phyloP scores from a whole-genome alignment of 2,888 invertebrate species.

The Trichogramma evanescens region DNA sequence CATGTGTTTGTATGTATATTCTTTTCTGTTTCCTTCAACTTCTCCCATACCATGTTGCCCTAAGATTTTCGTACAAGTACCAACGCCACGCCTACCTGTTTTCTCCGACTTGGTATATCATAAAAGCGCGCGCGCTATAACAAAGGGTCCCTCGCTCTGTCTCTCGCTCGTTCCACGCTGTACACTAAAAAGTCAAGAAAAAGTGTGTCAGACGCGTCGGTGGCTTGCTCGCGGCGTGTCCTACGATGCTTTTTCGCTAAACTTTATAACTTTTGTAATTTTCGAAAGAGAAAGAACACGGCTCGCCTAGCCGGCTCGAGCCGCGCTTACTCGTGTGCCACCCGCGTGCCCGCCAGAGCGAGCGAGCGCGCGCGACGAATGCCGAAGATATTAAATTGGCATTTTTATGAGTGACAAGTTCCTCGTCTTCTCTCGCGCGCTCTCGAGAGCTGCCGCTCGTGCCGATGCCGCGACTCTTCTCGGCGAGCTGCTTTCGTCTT shows the following conservation, averaged over 20 bases:
- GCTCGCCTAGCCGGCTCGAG: too few relatives aligned
- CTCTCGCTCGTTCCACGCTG: not conserved
- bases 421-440: too few relatives aligned
- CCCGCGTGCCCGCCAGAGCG: too few relatives aligned
- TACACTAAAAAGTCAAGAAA: too few relatives aligned
- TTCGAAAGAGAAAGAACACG: not conserved
- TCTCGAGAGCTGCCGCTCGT: too few relatives aligned
- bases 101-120: conserved; percentile 2
- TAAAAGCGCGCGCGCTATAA: not conserved
- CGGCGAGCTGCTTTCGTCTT: too few relatives aligned
- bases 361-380: not conserved
- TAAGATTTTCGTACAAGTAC: not conserved
- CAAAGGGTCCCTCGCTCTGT: not conserved
- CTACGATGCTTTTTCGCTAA: too few relatives aligned
- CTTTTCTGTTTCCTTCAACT: conserved; percentile 2
- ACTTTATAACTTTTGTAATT: conserved; percentile 6
- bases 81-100: conserved; percentile 17
- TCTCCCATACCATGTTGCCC: not conserved
- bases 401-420: conserved; percentile 8
- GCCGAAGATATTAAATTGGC: conserved; percentile 10
- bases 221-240: too few relatives aligned
- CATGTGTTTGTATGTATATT: not conserved
- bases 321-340: too few relatives aligned
- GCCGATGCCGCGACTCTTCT: too few relatives aligned
- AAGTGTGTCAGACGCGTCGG: too few relatives aligned